phyloP scores from a whole-genome alignment of 2,888 invertebrate genomes.

The Dioctria rufipes region DNA sequence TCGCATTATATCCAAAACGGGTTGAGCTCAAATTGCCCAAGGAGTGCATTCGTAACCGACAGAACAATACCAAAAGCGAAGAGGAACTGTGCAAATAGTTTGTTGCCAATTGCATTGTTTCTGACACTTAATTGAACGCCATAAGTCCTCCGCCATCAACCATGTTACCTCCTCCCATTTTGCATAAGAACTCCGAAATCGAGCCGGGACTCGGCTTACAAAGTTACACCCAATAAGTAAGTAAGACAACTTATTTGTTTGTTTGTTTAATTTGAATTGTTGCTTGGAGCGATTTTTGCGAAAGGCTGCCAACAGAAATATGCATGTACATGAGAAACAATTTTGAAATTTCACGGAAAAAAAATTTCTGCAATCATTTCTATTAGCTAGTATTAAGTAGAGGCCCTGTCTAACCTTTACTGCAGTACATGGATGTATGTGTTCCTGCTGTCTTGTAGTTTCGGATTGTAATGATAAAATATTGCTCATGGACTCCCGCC shows the following conservation, averaged over 20 bases:
- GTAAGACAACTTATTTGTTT: not conserved
- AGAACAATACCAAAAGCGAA: conserved; percentile 49
- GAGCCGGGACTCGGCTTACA: not conserved
- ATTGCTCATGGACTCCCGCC: no score
- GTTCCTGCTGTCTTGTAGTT: no score
- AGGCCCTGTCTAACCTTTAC: no score
- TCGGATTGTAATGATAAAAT: no score
- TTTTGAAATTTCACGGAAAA: no score
- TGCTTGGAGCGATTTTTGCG: not conserved
- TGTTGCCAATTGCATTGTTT: conserved; percentile 53
- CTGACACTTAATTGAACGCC: conserved; percentile 52
- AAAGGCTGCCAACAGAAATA: no score
- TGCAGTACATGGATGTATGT: no score
- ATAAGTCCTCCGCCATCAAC: conserved; percentile 48
- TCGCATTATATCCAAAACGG: conserved; percentile 52
- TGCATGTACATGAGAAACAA: no score
- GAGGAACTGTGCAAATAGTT: conserved; percentile 50
- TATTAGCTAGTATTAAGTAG: no score
- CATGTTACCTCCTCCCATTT: not conserved
- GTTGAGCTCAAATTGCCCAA: conserved; percentile 44
- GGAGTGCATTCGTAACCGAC: conserved; percentile 51
- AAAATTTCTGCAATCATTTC: no score
- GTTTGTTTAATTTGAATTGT: not conserved
- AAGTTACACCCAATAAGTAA: not conserved
- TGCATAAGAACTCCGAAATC: not conserved